These are phyloP conservation scores for Drosophila subpulchrella DNA, from an alignment of 1,140 invertebrate genomes.

Conservation along the genomic window DNA sequence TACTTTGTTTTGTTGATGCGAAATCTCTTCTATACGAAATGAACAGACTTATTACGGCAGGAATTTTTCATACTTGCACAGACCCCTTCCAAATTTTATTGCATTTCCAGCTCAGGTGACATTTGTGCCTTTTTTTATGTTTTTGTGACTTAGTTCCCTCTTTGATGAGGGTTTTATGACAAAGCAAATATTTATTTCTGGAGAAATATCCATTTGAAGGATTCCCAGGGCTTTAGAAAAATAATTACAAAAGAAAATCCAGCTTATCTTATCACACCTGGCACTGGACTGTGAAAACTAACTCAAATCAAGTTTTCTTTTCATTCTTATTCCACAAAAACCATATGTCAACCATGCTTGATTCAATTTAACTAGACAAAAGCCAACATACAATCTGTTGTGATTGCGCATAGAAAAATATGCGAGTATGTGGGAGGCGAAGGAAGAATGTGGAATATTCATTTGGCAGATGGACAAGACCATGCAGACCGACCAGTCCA, in stretches of 20 bases:
- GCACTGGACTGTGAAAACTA: constrained; percentile 8
- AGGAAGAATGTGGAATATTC: constrained; percentile 44
- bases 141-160: constrained; percentile 32
- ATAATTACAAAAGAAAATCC: constrained; percentile 35
- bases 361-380: constrained; percentile 29
- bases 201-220: constrained; percentile 12
- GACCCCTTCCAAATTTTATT: constrained; percentile 53
- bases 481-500: constrained; percentile 2
- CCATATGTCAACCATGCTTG: constrained; percentile 21
- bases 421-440: not conserved
- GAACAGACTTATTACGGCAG: constrained; percentile 58
- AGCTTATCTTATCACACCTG: constrained; percentile 42
- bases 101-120: constrained; percentile 55
- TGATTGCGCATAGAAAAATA: constrained; percentile 30
- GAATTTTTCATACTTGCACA: constrained; percentile 50
- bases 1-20: not conserved
- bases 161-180: constrained; percentile 44
- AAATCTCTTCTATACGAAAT: not conserved
- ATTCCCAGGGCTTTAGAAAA: constrained; percentile 15
- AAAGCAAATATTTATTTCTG: constrained; percentile 13
- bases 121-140: constrained; percentile 38
- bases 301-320: constrained; percentile 11
- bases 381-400: constrained; percentile 32
- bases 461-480: constrained; percentile 44
- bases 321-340: constrained; percentile 28